Conservation (phyloP, 2,888 invertebrate genomes). For the Cantharis rustica region DNA sequence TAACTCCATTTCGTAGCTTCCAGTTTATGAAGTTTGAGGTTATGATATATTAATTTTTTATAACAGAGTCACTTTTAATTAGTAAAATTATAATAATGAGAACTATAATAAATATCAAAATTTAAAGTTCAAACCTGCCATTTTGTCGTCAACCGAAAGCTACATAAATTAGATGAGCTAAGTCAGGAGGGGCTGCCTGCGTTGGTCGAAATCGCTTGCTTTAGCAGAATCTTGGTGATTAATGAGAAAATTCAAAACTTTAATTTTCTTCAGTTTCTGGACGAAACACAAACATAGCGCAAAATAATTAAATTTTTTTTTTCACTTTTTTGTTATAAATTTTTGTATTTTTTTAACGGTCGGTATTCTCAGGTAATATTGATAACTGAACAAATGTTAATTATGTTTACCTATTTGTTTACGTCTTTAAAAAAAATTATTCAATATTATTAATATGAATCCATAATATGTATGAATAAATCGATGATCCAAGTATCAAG, state of each 20-base stretch:
- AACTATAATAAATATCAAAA: not conserved
- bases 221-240: no score
- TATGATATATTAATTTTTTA: not conserved
- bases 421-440: not conserved
- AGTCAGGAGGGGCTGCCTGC: not conserved
- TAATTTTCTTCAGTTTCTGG: not conserved
- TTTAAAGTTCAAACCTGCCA: not conserved
- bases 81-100: not conserved
- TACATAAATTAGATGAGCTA: not conserved
- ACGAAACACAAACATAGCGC: not conserved
- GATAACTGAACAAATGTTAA: not conserved
- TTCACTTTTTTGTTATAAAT: not conserved
- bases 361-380: not conserved
- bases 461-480: not conserved
- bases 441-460: not conserved
- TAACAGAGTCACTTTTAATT: not conserved
- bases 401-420: not conserved
- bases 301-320: not conserved
- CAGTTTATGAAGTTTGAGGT: not conserved
- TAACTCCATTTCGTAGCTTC: not conserved
- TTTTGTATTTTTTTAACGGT: no score
- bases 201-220: not conserved
- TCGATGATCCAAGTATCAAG: not conserved
- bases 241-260: not conserved
- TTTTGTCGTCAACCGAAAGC: not conserved